Evolutionary conservation across 1,140 invertebrate species (phyloP), one percentile per base, ranked within the genome.

Genomic region (Sinella curviseta): DNA sequence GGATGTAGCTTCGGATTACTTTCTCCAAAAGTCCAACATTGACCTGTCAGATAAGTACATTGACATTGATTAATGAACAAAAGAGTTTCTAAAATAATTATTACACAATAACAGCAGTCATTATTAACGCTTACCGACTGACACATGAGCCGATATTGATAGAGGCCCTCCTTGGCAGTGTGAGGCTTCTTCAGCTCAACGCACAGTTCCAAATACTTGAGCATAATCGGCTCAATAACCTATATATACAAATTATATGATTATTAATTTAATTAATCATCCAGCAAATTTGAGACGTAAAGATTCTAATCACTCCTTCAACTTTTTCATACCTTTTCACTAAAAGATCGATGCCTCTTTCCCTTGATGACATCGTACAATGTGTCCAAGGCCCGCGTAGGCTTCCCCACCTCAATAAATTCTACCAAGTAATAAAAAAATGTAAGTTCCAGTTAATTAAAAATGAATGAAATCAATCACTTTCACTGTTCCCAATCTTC

Each of bases 121-220:
- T n/a, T n/a, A n/a, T n/a, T n/a, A n/a, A n/a, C n/a, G n/a, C 88
- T 89, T 83, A 96, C 97, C 80, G 97, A 94, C 86, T 99, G 97
- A 87, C 99, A 99, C 91, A 99, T 97, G 86, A 98, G 98, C 84
- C 98, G 91, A 87, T 99, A 99, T 86, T 99, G 98, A 86, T 99
- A 99, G 0, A 99, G 89, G 48, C 98, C 98, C 87, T 99, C 98
- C 86, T 99, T 99, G 28, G 98, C 98, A 81, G 98, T 94, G 86
- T 98, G 96, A 0, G 96, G 97, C 88, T 99, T 99, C 84, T 97
- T 96, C 70, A 99, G 90, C 85, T 99, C 97, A 55, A 99, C 98
- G 88, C 98, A 99, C 12, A 99, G 90, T 86, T 98, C 95, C 86
- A 99, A 88, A 87, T 99, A 99, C 87, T 98, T 98, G 91, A 97